Percentiles rank a stretch among this genome's conserved stretches.
Evolutionary conservation across 2,888 invertebrate species (phyloP).

Genomic region (Ptilodon capucinus): DNA sequence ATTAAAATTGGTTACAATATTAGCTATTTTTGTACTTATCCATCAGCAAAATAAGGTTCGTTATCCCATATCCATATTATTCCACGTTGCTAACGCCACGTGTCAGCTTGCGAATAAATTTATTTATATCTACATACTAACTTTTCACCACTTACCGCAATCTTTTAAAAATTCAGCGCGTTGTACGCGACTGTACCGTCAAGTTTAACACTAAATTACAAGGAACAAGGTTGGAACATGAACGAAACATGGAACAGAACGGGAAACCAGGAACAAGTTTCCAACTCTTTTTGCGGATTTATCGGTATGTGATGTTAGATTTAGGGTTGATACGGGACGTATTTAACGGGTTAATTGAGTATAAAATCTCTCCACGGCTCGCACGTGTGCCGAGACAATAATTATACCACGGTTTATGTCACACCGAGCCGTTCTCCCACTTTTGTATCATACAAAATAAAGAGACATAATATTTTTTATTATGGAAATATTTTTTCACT

Average conservation of each 20-base stretch:
- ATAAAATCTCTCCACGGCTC: neutral
- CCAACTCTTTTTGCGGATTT: slow-evolving; percentile 38
- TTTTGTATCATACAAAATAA: too few species aligned
- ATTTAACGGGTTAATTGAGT: slow-evolving; percentile 21
- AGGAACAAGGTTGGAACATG: slow-evolving; percentile 24
- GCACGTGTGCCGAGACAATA: too few species aligned
- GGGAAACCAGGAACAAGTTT: slow-evolving; percentile 31
- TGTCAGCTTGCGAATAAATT: too few species aligned
- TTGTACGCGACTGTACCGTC: slow-evolving; percentile 7
- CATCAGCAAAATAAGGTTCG: too few species aligned
- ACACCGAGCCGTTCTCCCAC: too few species aligned
- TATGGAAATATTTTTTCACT: too few species aligned
- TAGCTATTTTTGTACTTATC: too few species aligned
- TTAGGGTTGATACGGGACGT: slow-evolving; percentile 28
- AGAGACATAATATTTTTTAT: too few species aligned
- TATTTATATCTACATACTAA: neutral
- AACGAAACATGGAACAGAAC: slow-evolving; percentile 22
- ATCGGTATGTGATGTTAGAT: slow-evolving; percentile 32
- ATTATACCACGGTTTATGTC: too few species aligned
- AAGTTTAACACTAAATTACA: slow-evolving; percentile 47
- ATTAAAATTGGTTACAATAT: too few species aligned
- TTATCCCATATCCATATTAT: too few species aligned
- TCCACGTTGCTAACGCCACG: too few species aligned
- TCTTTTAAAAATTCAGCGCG: slow-evolving; percentile 27
- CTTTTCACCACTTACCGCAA: slow-evolving; percentile 3